phyloP scores from a whole-genome alignment of 2,113 vertebrate species.

The Phaethon lepturus region DNA sequence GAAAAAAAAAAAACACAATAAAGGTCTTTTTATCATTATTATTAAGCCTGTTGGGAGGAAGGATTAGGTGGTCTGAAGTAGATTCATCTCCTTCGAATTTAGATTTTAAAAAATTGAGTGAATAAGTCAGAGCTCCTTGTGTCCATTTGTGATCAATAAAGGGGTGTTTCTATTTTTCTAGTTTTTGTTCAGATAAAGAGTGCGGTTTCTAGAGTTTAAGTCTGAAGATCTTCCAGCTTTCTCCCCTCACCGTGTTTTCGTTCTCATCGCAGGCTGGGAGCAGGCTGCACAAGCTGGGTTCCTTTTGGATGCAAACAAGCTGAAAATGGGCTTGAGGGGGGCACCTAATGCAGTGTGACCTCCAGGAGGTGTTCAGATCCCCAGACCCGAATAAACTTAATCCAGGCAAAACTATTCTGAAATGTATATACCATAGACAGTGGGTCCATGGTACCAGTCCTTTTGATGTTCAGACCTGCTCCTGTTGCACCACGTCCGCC shows the following conservation, averaged over 20 bases:
- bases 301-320: neutral
- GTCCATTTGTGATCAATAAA: neutral
- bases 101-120: neutral
- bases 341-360: neutral
- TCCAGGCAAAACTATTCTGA: neutral
- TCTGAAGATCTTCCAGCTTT: neutral
- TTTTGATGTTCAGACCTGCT: neutral
- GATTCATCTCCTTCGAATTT: neutral
- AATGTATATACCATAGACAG: accelerated
- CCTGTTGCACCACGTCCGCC: neutral
- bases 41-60: neutral
- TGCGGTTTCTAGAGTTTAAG: neutral
- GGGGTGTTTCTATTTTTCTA: neutral
- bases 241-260: accelerated
- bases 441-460: no score
- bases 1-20: neutral
- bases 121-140: neutral
- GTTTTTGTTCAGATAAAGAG: neutral
- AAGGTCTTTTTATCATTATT: neutral
- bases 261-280: accelerated
- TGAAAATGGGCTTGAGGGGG: neutral
- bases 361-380: neutral
- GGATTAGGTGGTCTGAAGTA: neutral
- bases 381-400: neutral
- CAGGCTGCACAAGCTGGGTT: neutral